Base-by-base conservation (phyloP, 2,113 vertebrate species). In the Sylvietta virens region DNA sequence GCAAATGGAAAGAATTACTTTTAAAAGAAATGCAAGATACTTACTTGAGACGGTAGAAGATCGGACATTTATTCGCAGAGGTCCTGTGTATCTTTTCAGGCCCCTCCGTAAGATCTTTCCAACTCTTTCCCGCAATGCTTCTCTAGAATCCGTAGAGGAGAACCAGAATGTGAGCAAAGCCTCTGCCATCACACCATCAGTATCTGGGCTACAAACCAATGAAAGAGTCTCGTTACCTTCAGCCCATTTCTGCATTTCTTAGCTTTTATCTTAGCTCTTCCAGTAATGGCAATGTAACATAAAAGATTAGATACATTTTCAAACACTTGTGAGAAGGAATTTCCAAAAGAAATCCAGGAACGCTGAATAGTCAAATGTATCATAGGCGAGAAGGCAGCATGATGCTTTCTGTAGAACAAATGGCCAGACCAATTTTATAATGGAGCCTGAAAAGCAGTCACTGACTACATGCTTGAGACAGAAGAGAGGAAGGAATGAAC, bases 31-130 rank as follows among this genome's bases (percentile, higher is more conserved):
- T 30, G n/a, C 6, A 45, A 77, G 60, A 39, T n/a, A 77, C 97
- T 98, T 95, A 97, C 98, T 97, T 95, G 97, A 96, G 86, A 98
- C 9, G 50, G 92, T 95, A 37, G 98, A 98, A 51, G 97, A 97
- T 56, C 94, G 96, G 82, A 91, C 56, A 51, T 97, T 88, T 86
- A 98, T 95, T 67, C 14, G 23, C 85, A 97, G 86, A 70, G 97
- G 95, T 6, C 83, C 94, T 72, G 72, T 97, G 85, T 97, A 92
- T 53, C 69, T 90, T 58, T 64, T 95, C 89, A 98, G 65, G 39
- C 97, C 97, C 42, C 96, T 89, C 56, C 50, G 28, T 85, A 98
- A 93, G 91, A 95, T 95, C 47, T 28, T 92, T 88, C 95, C 72
- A 9, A 95, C 65, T 53, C 16, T 97, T 47, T 86, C 73, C 64